Evolutionary conservation across 2,888 invertebrate species (phyloP).

Genomic region (Nineta flava): DNA sequence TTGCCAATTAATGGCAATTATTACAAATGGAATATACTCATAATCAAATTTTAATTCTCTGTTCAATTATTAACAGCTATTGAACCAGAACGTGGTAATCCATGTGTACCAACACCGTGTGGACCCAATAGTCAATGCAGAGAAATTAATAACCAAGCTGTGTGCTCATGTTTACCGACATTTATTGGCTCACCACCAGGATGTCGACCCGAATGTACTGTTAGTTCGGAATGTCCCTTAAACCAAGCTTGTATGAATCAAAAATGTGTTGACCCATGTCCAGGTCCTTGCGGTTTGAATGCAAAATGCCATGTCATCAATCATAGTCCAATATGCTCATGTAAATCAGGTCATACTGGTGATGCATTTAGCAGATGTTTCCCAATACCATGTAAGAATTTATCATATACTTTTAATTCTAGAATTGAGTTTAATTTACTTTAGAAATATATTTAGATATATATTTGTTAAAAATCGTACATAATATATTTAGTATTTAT

Average conservation of each 20-base stretch:
- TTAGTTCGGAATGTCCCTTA: conserved; percentile 50
- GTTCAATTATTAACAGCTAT: conserved; percentile 16
- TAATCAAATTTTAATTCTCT: too few relatives aligned
- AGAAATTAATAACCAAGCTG: conserved; percentile 46
- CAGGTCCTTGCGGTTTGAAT: conserved; percentile 52
- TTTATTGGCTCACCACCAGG: conserved; percentile 48
- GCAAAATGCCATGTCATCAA: conserved; percentile 55
- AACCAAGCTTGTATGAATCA: conserved; percentile 47
- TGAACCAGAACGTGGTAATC: conserved; percentile 29
- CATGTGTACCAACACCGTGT: conserved; percentile 64
- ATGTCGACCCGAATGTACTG: conserved; percentile 54
- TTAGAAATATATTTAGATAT: too few relatives aligned
- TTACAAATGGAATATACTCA: too few relatives aligned
- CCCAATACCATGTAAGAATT: conserved; percentile 21
- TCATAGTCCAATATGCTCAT: conserved; percentile 52
- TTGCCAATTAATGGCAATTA: not conserved
- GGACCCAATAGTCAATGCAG: conserved; percentile 65
- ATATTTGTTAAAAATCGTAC: too few relatives aligned
- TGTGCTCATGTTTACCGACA: conserved; percentile 49
- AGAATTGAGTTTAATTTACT: too few relatives aligned
- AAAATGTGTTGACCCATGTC: conserved; percentile 55
- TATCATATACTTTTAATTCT: too few relatives aligned
- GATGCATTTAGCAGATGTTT: conserved; percentile 43
- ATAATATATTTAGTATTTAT: too few relatives aligned
- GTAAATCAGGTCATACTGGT: conserved; percentile 38